Evolutionary conservation across 2,113 vertebrate species (phyloP).

Genomic region (Pteruthius melanotis): DNA sequence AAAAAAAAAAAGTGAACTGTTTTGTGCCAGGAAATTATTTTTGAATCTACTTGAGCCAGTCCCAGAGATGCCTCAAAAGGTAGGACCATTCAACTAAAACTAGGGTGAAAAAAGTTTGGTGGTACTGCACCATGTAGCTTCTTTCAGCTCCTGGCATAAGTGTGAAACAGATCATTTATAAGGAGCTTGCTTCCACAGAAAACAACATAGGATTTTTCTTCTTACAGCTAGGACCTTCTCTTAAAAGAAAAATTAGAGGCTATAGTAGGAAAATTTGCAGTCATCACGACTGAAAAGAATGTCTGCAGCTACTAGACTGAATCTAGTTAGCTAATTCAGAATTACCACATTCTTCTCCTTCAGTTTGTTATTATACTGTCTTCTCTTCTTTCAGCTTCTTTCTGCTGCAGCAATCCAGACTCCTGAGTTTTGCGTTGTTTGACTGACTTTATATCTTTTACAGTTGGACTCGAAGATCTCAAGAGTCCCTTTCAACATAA

Average conservation of each 20-base stretch:
- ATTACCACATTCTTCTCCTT: background rate
- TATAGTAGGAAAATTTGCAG: background rate
- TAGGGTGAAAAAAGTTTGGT: background rate
- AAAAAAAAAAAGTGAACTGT: too few species aligned
- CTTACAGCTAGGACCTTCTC: background rate
- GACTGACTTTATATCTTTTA: background rate
- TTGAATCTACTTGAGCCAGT: background rate
- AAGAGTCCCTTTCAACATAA: background rate
- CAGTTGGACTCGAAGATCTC: accelerated
- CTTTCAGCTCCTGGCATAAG: background rate
- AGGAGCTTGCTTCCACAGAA: background rate
- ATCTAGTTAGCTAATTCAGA: background rate
- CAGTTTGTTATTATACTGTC: background rate
- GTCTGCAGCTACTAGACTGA: background rate
- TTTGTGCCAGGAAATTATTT: background rate
- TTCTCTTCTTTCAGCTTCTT: background rate
- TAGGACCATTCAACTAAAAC: background rate
- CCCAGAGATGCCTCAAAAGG: background rate
- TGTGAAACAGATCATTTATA: background rate
- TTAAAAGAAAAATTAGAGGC: background rate
- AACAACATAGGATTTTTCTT: background rate
- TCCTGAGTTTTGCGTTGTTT: background rate
- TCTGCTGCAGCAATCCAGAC: background rate
- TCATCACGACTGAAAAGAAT: background rate
- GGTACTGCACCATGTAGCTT: background rate